phyloP scores from a whole-genome alignment of 2,888 invertebrate species.

The Bombylius major region DNA sequence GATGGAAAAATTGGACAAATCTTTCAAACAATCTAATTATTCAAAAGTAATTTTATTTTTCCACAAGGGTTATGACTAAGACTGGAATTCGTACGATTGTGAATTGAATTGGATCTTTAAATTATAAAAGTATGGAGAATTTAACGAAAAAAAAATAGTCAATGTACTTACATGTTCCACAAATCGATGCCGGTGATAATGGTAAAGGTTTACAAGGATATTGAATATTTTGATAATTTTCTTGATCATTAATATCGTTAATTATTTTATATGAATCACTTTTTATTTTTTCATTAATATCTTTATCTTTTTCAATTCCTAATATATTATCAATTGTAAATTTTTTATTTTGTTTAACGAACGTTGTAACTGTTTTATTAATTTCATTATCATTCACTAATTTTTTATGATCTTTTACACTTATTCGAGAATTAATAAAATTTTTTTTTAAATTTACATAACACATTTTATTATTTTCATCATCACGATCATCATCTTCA shows the following conservation, averaged over 20 bases:
- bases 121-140: too few relatives aligned
- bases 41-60: too few relatives aligned
- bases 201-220: conserved; percentile 12
- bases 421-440: neutral
- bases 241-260: neutral
- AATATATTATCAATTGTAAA: conserved; percentile 27
- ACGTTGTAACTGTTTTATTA: neutral
- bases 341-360: conserved; percentile 15
- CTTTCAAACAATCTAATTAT: too few relatives aligned
- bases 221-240: neutral
- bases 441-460: neutral
- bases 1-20: too few relatives aligned
- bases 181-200: conserved; percentile 15
- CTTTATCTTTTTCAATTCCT: conserved; percentile 7
- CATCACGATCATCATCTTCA: conserved; percentile 5
- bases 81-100: too few relatives aligned
- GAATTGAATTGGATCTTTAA: too few relatives aligned
- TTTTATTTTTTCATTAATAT: neutral
- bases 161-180: conserved; percentile 18
- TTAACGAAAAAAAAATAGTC: too few relatives aligned
- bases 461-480: neutral
- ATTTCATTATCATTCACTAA: neutral
- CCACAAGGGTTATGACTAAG: too few relatives aligned
- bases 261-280: neutral
- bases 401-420: neutral